phyloP scores from a whole-genome alignment of 92 coral and sea anemone genomes.

The Chrysogorgia sp. region DNA sequence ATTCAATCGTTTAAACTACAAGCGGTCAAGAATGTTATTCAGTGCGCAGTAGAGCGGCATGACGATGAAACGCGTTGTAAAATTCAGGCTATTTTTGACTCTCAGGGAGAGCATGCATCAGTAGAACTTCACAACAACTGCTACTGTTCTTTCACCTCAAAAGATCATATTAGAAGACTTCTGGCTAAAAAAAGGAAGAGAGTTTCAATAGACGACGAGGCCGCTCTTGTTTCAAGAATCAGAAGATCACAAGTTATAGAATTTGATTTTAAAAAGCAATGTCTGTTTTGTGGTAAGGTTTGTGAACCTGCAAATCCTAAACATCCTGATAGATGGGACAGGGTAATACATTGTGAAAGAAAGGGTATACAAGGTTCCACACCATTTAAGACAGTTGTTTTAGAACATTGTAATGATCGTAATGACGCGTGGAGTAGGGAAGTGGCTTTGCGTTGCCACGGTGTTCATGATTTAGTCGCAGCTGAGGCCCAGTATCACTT shows the following conservation, averaged over 20 bases:
- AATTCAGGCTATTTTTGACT: slow-evolving; percentile 9
- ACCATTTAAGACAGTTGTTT: slow-evolving; percentile 8
- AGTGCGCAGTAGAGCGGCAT: slow-evolving; percentile 1
- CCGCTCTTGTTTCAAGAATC: background rate
- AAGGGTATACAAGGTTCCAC: background rate
- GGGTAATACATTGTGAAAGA: slow-evolving; percentile 13
- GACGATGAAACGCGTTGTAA: slow-evolving; percentile 2
- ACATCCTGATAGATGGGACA: slow-evolving; percentile 19
- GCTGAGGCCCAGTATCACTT: slow-evolving; percentile 14
- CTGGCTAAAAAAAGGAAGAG: background rate
- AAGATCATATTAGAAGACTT: slow-evolving; percentile 13
- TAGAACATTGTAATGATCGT: too few relatives aligned
- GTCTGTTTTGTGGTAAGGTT: background rate
- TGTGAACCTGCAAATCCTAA: background rate
- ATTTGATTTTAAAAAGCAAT: slow-evolving; percentile 3
- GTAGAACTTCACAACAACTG: background rate
- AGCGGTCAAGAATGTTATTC: slow-evolving; percentile 7
- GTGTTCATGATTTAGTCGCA: background rate
- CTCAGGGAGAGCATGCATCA: background rate
- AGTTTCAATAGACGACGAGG: background rate
- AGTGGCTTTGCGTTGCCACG: slow-evolving; percentile 13
- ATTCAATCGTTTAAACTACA: too few relatives aligned
- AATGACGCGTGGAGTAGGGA: slow-evolving; percentile 5
- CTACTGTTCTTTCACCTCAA: slow-evolving; percentile 25
- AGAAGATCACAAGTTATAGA: background rate